phyloP scores from a whole-genome alignment of 2,797 vertebrate genomes.

The Mionectes olivaceus region DNA sequence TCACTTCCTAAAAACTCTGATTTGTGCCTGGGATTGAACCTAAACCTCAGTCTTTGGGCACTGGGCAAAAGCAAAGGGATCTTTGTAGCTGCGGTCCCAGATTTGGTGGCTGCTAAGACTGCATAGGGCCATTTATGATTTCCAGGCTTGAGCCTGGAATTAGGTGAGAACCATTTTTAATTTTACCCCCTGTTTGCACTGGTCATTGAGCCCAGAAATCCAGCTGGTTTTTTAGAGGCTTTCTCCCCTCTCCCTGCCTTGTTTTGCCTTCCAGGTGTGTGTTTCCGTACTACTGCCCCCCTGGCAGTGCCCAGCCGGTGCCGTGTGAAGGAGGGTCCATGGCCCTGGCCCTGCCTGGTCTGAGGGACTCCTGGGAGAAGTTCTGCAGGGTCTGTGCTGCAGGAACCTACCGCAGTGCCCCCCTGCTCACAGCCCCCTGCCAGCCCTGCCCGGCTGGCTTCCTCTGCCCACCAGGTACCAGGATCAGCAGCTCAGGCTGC shows the following conservation, averaged over 20 bases:
- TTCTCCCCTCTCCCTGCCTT: background rate
- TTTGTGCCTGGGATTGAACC: background rate
- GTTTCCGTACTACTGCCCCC: conserved; percentile 90
- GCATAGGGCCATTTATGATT: background rate
- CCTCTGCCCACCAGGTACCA: conserved; percentile 84
- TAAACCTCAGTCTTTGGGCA: accelerated
- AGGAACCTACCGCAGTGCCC: conserved; percentile 81
- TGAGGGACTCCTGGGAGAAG: conserved; percentile 82
- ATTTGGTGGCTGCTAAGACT: background rate
- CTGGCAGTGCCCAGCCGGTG: conserved; percentile 80
- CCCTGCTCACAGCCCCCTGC: conserved; percentile 74
- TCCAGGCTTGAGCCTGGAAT: background rate
- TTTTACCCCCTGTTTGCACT: background rate
- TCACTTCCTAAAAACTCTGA: background rate
- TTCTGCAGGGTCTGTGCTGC: conserved; percentile 84
- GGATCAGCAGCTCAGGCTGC: background rate
- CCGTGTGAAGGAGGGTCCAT: conserved; percentile 85
- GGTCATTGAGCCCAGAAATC: background rate
- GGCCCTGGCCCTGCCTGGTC: conserved; percentile 82
- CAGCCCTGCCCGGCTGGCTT: conserved; percentile 88
- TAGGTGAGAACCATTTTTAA: background rate
- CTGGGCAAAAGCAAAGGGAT: background rate
- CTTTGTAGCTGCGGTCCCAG: accelerated
- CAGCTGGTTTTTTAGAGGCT: background rate
- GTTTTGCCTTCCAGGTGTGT: conserved; percentile 81